Evolutionary conservation across 2,113 vertebrate species (phyloP), one percentile per base, ranked within the genome.

Genomic region (Paracanthobrama guichenoti): DNA sequence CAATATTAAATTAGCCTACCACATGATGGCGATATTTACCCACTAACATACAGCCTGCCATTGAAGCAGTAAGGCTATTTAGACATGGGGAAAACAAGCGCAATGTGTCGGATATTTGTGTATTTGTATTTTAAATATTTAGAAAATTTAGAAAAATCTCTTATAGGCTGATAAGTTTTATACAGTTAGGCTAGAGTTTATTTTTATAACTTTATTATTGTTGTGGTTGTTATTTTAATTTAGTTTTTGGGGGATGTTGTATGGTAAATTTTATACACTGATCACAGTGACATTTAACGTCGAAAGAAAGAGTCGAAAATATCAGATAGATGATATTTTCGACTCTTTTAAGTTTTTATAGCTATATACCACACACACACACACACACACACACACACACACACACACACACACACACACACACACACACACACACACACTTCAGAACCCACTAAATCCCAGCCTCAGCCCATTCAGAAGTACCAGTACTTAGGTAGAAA

Each of bases 21-120:
- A 74, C 64, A 42, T 3, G 86, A 31, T 59, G 86, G 83, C 80
- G 74, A 69, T 85, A 62, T 85, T 46, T 85, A 67, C 14, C 35
- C 46, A 35, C 5, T 26, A 46, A 22, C 44, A 53, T 53, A 53
- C 79, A 59, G 0, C 14, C 28, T 35, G 13, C 7, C 3, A 48
- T 20, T 48, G 6, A 26, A 46, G n/a, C 44, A 48, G 42, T 48
- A 0, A 0, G 39, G 6, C 6, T 39, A 39, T 46, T 28, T 28
- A 24, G 69, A 3, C 6, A 13, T 35, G 10, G 1, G 39, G 39
- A 26, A 16, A 46, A 14, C 22, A 48, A 44, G 39, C 7, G 3
- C n/a, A 73, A 26, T 14, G n/a, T 73, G 20, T 71, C 28, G 2
- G 62, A 1, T 31, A 0, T 66, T 66, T 66, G 14, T 69, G 35